Conservation (phyloP, 2,113 vertebrate genomes). For the Peromyscus californicus region DNA sequence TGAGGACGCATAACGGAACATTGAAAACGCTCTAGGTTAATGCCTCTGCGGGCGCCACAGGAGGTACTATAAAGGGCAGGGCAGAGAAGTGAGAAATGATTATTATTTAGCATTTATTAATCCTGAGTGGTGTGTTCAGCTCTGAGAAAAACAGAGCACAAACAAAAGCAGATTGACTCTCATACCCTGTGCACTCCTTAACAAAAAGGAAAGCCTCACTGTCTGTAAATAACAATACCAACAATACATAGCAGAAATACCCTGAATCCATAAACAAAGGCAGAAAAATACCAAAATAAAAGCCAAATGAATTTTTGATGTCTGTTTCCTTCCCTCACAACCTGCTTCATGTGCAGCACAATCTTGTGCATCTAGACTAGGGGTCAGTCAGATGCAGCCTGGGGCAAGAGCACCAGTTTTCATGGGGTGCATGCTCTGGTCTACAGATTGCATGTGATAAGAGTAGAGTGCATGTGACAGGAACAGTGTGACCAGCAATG, state of each 20-base stretch:
- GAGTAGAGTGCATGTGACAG: background rate
- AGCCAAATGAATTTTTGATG: background rate
- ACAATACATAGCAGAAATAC: background rate
- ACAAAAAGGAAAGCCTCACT: background rate
- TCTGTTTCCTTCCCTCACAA: background rate
- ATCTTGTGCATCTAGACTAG: background rate
- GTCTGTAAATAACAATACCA: background rate
- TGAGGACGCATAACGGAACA: constrained; percentile 78
- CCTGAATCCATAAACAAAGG: background rate
- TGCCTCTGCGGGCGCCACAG: constrained; percentile 51
- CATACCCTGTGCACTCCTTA: constrained; percentile 33
- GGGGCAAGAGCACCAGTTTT: background rate
- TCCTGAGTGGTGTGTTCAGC: background rate
- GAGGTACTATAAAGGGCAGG: background rate
- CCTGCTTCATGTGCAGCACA: background rate
- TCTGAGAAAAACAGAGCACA: constrained; percentile 6
- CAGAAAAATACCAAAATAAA: constrained; percentile 35
- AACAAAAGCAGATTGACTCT: background rate
- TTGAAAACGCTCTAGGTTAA: constrained; percentile 78
- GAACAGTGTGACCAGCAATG: background rate
- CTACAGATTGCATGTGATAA: background rate
- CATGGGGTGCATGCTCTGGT: background rate
- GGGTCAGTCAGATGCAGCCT: background rate
- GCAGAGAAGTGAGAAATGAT: constrained; percentile 52
- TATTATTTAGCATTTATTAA: constrained; percentile 73